These are phyloP conservation scores for Melanotaenia duboulayi DNA, from an alignment of 2,113 vertebrate genomes.

Conservation along the genomic window DNA sequence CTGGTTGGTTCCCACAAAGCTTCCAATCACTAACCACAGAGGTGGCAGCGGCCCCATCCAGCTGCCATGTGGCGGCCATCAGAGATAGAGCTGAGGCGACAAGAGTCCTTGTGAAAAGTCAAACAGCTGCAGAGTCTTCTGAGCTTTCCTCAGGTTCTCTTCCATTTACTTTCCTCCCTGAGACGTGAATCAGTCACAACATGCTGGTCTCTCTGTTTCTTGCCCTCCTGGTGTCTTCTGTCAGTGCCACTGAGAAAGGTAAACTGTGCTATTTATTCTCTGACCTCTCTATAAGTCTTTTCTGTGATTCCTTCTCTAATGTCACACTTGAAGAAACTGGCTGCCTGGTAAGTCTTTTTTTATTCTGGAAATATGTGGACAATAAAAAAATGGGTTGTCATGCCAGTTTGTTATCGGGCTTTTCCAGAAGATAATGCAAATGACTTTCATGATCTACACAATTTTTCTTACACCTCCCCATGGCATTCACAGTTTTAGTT, in stretches of 20 bases:
- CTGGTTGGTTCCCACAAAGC: conserved; percentile 78
- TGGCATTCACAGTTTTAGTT: too few relatives aligned
- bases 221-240: conserved; percentile 58
- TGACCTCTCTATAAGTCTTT: neutral
- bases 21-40: conserved; percentile 64
- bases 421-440: too few relatives aligned
- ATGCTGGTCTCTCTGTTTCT: conserved; percentile 64
- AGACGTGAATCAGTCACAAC: conserved; percentile 9
- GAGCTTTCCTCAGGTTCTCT: neutral
- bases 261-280: conserved; percentile 15
- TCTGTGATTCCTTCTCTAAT: neutral
- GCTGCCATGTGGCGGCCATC: conserved; percentile 43
- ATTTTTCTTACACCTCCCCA: too few relatives aligned
- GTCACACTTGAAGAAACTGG: too few relatives aligned
- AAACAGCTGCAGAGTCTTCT: conserved; percentile 23
- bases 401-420: too few relatives aligned
- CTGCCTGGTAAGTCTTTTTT: too few relatives aligned
- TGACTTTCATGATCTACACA: too few relatives aligned
- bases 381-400: too few relatives aligned
- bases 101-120: conserved; percentile 9
- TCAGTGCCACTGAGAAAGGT: conserved; percentile 68
- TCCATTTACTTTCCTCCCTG: neutral
- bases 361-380: too few relatives aligned
- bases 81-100: conserved; percentile 22
- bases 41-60: neutral